phyloP scores from a whole-genome alignment of 2,888 invertebrate genomes.

The Mesorhabditis sp. region DNA sequence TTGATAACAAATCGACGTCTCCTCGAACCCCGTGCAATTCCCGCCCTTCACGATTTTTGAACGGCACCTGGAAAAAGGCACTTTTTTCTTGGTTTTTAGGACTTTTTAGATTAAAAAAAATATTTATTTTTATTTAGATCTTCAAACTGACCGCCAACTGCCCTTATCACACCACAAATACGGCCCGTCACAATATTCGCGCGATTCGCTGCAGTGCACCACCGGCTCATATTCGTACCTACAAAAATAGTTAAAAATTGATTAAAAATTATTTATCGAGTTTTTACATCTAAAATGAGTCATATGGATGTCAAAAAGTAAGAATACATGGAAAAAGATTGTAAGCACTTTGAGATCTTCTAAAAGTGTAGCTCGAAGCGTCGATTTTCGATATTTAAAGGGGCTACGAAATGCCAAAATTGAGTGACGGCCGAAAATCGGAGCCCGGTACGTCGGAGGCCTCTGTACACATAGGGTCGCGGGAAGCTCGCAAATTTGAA shows the following conservation, averaged over 20 bases:
- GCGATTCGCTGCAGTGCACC: slow-evolving; percentile 39
- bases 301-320: not conserved
- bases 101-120: not conserved
- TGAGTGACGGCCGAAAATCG: no score
- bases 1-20: slow-evolving; percentile 50
- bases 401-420: no score
- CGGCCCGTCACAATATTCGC: slow-evolving; percentile 42
- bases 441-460: no score
- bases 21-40: slow-evolving; percentile 53
- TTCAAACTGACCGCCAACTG: slow-evolving; percentile 36
- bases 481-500: no score
- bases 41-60: slow-evolving; percentile 42
- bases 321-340: no score
- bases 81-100: no score
- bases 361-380: no score
- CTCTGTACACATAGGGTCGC: no score
- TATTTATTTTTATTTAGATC: not conserved
- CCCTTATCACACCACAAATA: slow-evolving; percentile 48
- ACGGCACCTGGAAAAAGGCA: not conserved
- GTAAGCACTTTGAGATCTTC: no score
- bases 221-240: slow-evolving; percentile 55
- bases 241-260: not conserved
- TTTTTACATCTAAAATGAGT: not conserved
- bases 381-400: no score
- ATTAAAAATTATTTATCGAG: not conserved